Evolutionary conservation across 2,888 invertebrate species (phyloP).

Genomic region (Parthenolecanium corni): DNA sequence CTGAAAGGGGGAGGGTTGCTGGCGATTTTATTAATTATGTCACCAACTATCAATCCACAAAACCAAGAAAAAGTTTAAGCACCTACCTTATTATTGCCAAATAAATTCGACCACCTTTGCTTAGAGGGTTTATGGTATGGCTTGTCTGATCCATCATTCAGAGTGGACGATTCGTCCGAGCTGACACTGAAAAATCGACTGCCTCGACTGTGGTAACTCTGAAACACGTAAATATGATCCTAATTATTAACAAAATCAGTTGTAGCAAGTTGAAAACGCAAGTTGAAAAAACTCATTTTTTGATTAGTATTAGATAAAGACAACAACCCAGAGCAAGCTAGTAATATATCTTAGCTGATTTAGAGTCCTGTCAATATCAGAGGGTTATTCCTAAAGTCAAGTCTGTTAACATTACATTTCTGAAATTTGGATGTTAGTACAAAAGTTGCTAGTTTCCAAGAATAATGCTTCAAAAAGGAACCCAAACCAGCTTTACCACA

Average conservation of each 20-base stretch:
- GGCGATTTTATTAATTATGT: too few species aligned
- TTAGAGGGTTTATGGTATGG: constrained; percentile 44
- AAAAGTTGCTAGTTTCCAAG: too few species aligned
- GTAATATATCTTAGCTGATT: not conserved
- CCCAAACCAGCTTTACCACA: too few species aligned
- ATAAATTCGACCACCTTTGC: constrained; percentile 60
- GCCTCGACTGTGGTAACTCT: constrained; percentile 41
- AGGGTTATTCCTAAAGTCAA: too few species aligned
- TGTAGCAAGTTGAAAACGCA: not conserved
- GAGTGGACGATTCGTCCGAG: constrained; percentile 42
- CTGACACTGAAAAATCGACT: constrained; percentile 44
- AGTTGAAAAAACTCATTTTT: not conserved
- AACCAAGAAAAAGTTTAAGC: too few species aligned
- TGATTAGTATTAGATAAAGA: not conserved
- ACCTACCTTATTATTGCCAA: constrained; percentile 50
- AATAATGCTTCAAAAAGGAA: too few species aligned
- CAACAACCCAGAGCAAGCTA: not conserved
- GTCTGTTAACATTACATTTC: too few species aligned
- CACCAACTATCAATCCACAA: too few species aligned
- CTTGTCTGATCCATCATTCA: constrained; percentile 37
- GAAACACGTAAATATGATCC: constrained; percentile 16
- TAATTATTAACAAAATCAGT: not conserved
- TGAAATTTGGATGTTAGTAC: too few species aligned
- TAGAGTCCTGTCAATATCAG: too few species aligned
- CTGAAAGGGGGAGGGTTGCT: too few species aligned